phyloP scores from a whole-genome alignment of 1,140 invertebrate species.

The Zaprionus kolodkinae region DNA sequence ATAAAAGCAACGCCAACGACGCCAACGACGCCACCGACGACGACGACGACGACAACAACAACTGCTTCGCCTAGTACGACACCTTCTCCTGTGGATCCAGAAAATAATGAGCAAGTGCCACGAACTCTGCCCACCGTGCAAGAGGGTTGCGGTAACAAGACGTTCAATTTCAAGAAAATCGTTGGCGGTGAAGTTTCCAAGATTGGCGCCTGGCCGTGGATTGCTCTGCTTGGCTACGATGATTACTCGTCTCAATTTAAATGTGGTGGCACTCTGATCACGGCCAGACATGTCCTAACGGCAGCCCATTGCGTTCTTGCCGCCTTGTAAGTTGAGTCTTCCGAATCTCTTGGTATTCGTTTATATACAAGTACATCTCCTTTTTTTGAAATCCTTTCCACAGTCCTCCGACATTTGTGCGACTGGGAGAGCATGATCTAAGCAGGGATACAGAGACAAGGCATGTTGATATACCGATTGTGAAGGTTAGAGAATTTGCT shows the following conservation, averaged over 20 bases:
- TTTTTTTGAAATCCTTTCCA: constrained; percentile 14
- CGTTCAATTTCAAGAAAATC: constrained; percentile 78
- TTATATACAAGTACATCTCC: too few species aligned
- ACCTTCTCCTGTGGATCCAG: not conserved
- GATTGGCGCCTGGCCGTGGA: constrained; percentile 81
- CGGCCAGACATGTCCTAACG: constrained; percentile 74
- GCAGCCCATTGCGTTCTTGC: constrained; percentile 79
- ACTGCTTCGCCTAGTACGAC: constrained; percentile 59
- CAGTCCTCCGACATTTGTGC: constrained; percentile 49
- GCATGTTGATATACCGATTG: constrained; percentile 63
- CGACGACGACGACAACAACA: constrained; percentile 14
- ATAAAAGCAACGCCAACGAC: too few species aligned
- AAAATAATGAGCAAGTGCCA: constrained; percentile 52
- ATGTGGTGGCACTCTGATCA: constrained; percentile 80
- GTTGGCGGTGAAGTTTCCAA: constrained; percentile 83
- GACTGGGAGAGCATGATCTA: constrained; percentile 81
- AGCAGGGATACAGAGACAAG: constrained; percentile 63
- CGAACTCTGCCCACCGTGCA: constrained; percentile 57
- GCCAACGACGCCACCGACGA: not conserved
- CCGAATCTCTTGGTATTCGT: too few species aligned
- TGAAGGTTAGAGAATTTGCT: constrained; percentile 43
- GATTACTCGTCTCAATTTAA: constrained; percentile 69
- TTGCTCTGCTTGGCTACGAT: constrained; percentile 73
- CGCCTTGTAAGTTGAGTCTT: constrained; percentile 59
- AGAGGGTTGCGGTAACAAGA: constrained; percentile 82